Evolutionary conservation across 2,888 invertebrate species (phyloP).

Genomic region (Lepetodrilus schrolli): DNA sequence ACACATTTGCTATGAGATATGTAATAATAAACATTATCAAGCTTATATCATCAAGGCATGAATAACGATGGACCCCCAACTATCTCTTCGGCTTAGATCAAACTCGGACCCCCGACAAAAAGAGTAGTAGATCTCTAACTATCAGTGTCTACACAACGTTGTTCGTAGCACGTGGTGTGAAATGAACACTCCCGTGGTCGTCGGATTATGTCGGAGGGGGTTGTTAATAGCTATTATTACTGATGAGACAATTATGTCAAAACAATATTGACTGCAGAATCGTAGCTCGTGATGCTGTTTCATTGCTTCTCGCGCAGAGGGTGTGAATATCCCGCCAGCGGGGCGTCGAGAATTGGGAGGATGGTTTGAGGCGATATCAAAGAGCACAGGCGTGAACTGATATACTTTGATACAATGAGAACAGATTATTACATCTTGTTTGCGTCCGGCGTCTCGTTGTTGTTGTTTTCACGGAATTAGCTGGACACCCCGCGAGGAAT

Average conservation of each 20-base stretch:
- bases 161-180: conserved; percentile 4
- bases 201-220: background rate
- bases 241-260: conserved; percentile 24
- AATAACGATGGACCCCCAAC: background rate
- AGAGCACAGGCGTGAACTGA: conserved; percentile 10
- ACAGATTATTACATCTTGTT: conserved; percentile 25
- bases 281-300: conserved; percentile 11
- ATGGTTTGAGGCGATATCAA: conserved; percentile 17
- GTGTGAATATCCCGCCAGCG: background rate
- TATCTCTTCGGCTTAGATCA: background rate
- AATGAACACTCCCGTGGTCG: background rate
- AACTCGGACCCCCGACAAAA: conserved; percentile 1
- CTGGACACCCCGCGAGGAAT: conserved; percentile 16
- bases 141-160: background rate
- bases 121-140: conserved; percentile 1
- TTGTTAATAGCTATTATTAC: conserved; percentile 22
- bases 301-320: conserved; percentile 7
- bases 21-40: conserved; percentile 1
- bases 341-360: background rate
- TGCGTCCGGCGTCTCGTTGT: background rate
- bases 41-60: background rate
- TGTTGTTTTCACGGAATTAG: conserved; percentile 21
- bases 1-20: background rate
- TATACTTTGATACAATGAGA: background rate
- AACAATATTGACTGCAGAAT: conserved; percentile 17